Evolutionary conservation across 1,140 invertebrate species (phyloP).

Genomic region (Euura lappo): DNA sequence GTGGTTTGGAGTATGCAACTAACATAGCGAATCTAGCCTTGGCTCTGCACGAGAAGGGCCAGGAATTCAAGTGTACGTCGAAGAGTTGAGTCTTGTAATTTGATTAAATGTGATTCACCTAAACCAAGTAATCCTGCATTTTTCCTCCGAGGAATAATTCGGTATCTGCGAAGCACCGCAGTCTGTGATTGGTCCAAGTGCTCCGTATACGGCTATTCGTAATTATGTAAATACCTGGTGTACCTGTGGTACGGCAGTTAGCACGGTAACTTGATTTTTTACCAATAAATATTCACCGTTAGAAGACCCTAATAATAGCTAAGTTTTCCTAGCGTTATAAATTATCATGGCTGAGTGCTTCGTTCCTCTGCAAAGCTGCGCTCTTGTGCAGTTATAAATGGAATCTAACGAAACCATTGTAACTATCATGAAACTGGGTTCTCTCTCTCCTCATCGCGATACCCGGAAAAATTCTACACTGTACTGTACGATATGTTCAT

Average conservation of each 20-base stretch:
- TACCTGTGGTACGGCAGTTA: not conserved
- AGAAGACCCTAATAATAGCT: not conserved
- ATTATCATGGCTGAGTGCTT: not conserved
- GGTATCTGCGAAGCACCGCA: not conserved
- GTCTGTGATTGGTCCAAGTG: not conserved
- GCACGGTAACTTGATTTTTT: not conserved
- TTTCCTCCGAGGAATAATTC: not conserved
- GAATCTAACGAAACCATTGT: not conserved
- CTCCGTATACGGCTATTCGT: not conserved
- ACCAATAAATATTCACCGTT: not conserved
- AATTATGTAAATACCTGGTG: not conserved
- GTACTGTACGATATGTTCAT: not conserved
- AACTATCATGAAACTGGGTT: not conserved
- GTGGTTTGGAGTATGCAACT: not conserved
- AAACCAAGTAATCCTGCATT: not conserved
- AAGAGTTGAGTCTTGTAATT: not conserved
- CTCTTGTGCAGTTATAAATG: not conserved
- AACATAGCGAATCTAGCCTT: not conserved
- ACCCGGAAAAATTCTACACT: no score
- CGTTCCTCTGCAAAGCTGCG: not conserved
- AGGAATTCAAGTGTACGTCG: not conserved
- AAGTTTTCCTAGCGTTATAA: not conserved
- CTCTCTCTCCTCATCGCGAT: not conserved
- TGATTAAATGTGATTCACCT: not conserved
- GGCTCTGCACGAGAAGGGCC: not conserved